Conservation (phyloP, 2,888 invertebrate species). For the Apamea crenata region DNA sequence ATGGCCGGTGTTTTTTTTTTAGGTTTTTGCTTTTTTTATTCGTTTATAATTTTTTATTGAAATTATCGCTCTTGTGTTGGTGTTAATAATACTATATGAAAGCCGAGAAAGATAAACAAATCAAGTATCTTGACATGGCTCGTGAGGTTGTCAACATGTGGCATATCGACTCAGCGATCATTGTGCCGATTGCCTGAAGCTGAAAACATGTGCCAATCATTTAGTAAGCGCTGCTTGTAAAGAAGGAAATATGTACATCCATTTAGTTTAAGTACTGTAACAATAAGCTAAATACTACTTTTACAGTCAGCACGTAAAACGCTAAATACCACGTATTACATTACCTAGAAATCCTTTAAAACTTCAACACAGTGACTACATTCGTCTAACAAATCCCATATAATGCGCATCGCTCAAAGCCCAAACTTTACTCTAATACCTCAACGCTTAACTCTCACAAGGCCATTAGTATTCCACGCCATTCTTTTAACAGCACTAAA, state of each 20-base stretch:
- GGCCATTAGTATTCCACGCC: slow-evolving; percentile 56
- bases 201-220: too few species aligned
- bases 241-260: too few species aligned
- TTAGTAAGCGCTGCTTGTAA: too few species aligned
- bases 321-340: neutral
- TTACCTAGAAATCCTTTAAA: slow-evolving; percentile 6
- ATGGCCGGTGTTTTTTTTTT: slow-evolving; percentile 5
- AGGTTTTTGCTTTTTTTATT: neutral
- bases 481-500: slow-evolving; percentile 58
- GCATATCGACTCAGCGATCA: too few species aligned
- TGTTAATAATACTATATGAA: neutral
- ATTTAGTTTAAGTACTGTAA: too few species aligned
- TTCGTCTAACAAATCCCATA: slow-evolving; percentile 27
- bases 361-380: slow-evolving; percentile 5
- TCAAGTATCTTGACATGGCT: too few species aligned
- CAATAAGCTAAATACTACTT: neutral
- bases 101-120: too few species aligned
- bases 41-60: too few species aligned
- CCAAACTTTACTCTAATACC: slow-evolving; percentile 28
- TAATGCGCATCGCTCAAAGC: slow-evolving; percentile 6
- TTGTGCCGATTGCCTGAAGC: too few species aligned
- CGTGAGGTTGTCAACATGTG: too few species aligned
- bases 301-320: neutral
- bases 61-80: neutral
- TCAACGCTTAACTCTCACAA: slow-evolving; percentile 16